A percentile compares a stretch with the other conserved stretches of the same genome.
Evolutionary conservation across 2,888 invertebrate genomes (phyloP).

Genomic region (Asteroscopus sphinx): DNA sequence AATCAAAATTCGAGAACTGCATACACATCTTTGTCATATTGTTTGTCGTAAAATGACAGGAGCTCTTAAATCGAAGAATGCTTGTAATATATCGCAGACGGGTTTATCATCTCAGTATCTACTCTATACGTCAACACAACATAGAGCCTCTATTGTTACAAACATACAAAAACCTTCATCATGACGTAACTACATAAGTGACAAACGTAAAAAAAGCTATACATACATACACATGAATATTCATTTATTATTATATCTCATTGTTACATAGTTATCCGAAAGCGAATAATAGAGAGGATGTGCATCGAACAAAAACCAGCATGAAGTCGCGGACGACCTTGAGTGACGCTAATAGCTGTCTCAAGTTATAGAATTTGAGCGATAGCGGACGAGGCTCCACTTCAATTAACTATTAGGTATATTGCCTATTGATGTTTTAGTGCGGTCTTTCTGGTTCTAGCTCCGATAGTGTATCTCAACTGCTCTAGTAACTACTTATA

Average conservation of each 20-base stretch:
- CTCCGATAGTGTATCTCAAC: too few species aligned
- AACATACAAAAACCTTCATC: conserved; percentile 21
- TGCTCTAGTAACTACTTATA: too few species aligned
- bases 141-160: background rate
- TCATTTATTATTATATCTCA: conserved; percentile 48
- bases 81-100: too few species aligned
- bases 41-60: too few species aligned
- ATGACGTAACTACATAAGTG: conserved; percentile 23
- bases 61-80: too few species aligned
- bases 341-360: conserved; percentile 36
- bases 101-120: background rate
- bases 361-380: conserved; percentile 29
- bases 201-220: conserved; percentile 29
- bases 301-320: conserved; percentile 63
- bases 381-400: conserved; percentile 15
- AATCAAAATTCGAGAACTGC: too few species aligned
- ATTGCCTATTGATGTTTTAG: too few species aligned
- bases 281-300: conserved; percentile 62
- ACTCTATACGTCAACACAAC: background rate
- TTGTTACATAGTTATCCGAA: conserved; percentile 50
- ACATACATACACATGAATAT: conserved; percentile 46
- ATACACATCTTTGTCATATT: too few species aligned
- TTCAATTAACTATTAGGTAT: too few species aligned
- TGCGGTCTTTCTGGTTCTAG: too few species aligned
- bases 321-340: conserved; percentile 57